Percentiles rank a stretch among this genome's conserved stretches.
Evolutionary conservation across 2,888 invertebrate genomes (phyloP).

Genomic region (Anoncus sp.): DNA sequence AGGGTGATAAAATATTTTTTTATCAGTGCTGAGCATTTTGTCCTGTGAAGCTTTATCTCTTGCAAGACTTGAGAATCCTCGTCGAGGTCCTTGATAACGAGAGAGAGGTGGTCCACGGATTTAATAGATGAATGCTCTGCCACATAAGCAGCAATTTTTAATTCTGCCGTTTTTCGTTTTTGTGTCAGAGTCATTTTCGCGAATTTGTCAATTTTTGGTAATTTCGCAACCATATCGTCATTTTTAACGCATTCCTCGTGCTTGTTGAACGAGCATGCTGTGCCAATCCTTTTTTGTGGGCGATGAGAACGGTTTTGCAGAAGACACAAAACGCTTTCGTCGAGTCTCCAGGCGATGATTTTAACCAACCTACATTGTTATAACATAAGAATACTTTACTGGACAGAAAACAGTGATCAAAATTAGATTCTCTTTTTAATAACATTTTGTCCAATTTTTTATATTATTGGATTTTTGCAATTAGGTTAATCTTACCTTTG

Average conservation of each 20-base stretch:
- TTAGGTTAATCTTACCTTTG: too few species aligned
- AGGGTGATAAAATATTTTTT: slow-evolving; percentile 11
- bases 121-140: slow-evolving; percentile 67
- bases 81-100: slow-evolving; percentile 65
- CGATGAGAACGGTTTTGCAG: slow-evolving; percentile 65
- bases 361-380: slow-evolving; percentile 11
- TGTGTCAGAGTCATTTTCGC: slow-evolving; percentile 23
- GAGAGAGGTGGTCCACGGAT: slow-evolving; percentile 65
- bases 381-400: too few species aligned
- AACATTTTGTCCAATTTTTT: too few species aligned
- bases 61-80: slow-evolving; percentile 57
- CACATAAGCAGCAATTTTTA: slow-evolving; percentile 68
- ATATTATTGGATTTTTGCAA: too few species aligned
- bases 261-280: slow-evolving; percentile 69
- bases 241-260: slow-evolving; percentile 51
- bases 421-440: too few species aligned
- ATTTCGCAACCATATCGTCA: not conserved
- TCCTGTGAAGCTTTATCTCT: slow-evolving; percentile 54
- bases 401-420: too few species aligned
- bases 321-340: slow-evolving; percentile 36
- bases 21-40: slow-evolving; percentile 70
- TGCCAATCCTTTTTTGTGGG: slow-evolving; percentile 70
- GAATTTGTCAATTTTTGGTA: slow-evolving; percentile 17
- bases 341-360: not conserved
- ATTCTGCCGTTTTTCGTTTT: slow-evolving; percentile 62